Evolutionary conservation across 2,888 invertebrate species (phyloP), one percentile per base, ranked within the genome.

Genomic region (Linnaemya tessellans): DNA sequence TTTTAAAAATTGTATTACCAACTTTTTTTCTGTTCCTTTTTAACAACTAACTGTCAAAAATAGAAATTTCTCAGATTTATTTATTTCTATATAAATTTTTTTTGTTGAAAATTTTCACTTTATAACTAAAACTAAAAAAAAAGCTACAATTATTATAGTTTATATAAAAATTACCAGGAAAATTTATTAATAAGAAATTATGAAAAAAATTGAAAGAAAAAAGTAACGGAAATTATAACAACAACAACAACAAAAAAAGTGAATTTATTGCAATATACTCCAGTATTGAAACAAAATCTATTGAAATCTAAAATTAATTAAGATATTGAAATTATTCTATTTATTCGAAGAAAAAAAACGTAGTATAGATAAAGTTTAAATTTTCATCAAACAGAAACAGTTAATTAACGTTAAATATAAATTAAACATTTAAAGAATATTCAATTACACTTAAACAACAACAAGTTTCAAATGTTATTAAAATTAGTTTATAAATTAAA

Each of bases 191-290:
- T 22, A 62, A 35, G 13, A 35, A 38, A 38, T 25, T 38, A 18
- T 13, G 38, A 4, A 5, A 18, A 13, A 25, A 65, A 65, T 9
- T 5, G 13, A 25, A 46, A n/a, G 3, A 38, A 46, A 56, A 65
- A 25, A 22, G 11, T 35, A 15, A 67, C 1, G 8, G 9, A 49
- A 35, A 67, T 35, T 51, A 20, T 22, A 38, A 41, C 1, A 13
- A 30, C 30, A 30, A 15, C 22, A 70, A 35, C 9, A 56, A 54
- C 15, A 22, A 46, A 43, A 60, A 20, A 51, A 18, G 15, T 18
- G 3, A 73, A 73, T 25, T 73, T 41, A 54, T n/a, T 73, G 71
- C 71, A 73, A 73, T 73, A 46, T 73, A 60, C 71, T 58, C 71
- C 71, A 70, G 70, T 54, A 54, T 22, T 38, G 41, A 3, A 70